Conservation (phyloP, 2,113 vertebrate species). For the Melanocharis versteri region DNA sequence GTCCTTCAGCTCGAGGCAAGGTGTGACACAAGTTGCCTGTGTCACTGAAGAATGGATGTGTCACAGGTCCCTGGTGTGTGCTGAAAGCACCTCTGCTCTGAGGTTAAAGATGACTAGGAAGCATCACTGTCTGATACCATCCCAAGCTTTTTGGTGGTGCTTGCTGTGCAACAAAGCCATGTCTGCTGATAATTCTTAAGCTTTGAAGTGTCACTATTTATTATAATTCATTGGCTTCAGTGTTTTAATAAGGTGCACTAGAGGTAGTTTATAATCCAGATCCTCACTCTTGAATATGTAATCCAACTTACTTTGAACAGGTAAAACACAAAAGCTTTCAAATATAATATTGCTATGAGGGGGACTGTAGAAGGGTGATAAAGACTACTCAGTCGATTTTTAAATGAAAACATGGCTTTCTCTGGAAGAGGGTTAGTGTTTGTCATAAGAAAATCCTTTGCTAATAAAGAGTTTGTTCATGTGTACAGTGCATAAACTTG, state of each 20-base stretch:
- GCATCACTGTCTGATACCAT: neutral
- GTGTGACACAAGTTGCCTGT: neutral
- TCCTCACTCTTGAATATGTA: neutral
- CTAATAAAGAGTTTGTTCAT: neutral
- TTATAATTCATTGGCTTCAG: neutral
- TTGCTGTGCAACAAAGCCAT: neutral
- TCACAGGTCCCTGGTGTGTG: neutral
- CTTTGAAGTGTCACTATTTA: neutral
- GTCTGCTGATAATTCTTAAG: neutral
- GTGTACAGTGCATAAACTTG: neutral
- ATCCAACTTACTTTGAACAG: neutral
- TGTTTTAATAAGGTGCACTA: neutral
- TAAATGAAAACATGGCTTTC: neutral
- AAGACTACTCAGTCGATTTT: neutral
- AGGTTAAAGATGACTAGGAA: neutral
- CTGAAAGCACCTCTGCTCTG: neutral
- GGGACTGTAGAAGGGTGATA: neutral
- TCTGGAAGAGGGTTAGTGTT: neutral
- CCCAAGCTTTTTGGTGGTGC: neutral
- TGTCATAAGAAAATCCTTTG: neutral
- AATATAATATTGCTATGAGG: neutral
- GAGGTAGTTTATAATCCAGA: neutral
- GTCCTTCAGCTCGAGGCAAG: neutral
- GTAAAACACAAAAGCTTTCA: neutral
- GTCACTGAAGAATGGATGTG: neutral